Conservation (phyloP, 1,140 invertebrate genomes). For the Drosophila lacteicornis region DNA sequence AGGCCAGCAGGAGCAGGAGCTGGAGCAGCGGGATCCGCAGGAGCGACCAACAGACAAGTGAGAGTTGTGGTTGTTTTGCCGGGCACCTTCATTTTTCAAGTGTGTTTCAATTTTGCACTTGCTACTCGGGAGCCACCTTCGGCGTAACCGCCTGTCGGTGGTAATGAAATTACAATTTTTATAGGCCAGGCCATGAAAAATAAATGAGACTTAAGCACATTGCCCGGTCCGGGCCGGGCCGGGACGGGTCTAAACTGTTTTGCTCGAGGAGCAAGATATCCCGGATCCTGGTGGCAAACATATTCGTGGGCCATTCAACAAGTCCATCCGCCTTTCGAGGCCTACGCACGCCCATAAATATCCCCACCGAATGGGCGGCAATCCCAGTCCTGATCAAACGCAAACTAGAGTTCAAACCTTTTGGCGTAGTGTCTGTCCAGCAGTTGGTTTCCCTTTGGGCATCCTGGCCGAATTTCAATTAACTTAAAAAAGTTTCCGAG, state of each 20-base stretch:
- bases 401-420: slow-evolving; percentile 43
- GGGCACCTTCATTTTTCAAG: slow-evolving; percentile 76
- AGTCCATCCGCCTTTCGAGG: slow-evolving; percentile 42
- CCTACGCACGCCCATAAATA: slow-evolving; percentile 75
- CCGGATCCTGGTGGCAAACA: slow-evolving; percentile 7
- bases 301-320: slow-evolving; percentile 63
- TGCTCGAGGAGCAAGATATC: slow-evolving; percentile 13
- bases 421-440: slow-evolving; percentile 12
- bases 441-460: neutral
- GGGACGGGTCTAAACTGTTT: slow-evolving; percentile 44
- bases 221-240: slow-evolving; percentile 34
- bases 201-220: slow-evolving; percentile 83
- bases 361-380: slow-evolving; percentile 28
- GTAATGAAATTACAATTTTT: slow-evolving; percentile 84
- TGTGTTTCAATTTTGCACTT: slow-evolving; percentile 76
- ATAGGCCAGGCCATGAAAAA: slow-evolving; percentile 79
- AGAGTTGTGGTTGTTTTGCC: slow-evolving; percentile 42
- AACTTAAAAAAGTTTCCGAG: slow-evolving; percentile 75
- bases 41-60: neutral
- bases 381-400: slow-evolving; percentile 38
- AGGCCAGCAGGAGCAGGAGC: slow-evolving; percentile 28
- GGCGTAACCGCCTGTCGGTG: slow-evolving; percentile 53
- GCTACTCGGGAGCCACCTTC: slow-evolving; percentile 27
- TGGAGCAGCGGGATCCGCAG: neutral
- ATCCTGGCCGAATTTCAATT: slow-evolving; percentile 63